A percentile compares a stretch with the other conserved stretches of the same genome.
Conservation (phyloP, 2,888 invertebrate genomes). For the Lacanobia oleracea region DNA sequence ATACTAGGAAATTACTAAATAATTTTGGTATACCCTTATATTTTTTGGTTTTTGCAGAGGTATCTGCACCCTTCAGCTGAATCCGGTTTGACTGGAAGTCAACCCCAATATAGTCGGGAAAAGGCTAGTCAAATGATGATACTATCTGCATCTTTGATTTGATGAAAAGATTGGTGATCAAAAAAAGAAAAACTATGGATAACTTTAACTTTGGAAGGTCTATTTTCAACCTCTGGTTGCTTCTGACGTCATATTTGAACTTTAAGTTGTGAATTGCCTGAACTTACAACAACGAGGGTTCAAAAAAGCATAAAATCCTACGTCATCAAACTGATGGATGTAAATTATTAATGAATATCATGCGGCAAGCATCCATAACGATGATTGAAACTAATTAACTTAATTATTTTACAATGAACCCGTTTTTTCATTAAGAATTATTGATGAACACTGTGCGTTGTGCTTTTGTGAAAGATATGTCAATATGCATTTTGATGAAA, state of each 20-base stretch:
- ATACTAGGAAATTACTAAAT: no score
- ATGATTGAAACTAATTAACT: slow-evolving; percentile 36
- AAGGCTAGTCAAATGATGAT: no score
- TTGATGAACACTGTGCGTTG: slow-evolving; percentile 18
- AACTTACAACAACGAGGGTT: neutral
- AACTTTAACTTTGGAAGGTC: neutral
- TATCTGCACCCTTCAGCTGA: no score
- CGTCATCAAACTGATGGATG: slow-evolving; percentile 13
- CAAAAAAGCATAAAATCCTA: slow-evolving; percentile 11
- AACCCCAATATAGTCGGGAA: no score
- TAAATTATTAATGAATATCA: slow-evolving; percentile 42
- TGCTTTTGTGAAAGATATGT: neutral
- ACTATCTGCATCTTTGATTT: no score
- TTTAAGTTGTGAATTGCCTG: slow-evolving; percentile 1
- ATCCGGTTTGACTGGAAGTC: no score
- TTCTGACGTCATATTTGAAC: neutral
- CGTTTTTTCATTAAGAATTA: slow-evolving; percentile 18
- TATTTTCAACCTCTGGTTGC: neutral
- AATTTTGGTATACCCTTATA: no score
- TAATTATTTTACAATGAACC: slow-evolving; percentile 11
- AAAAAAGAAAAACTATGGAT: no score
- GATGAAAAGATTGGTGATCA: no score
- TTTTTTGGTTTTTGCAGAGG: no score
- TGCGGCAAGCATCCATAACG: slow-evolving; percentile 1
- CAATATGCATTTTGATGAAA: neutral